Evolutionary conservation across 2,888 invertebrate genomes (phyloP).

Genomic region (Sepiola atlantica): DNA sequence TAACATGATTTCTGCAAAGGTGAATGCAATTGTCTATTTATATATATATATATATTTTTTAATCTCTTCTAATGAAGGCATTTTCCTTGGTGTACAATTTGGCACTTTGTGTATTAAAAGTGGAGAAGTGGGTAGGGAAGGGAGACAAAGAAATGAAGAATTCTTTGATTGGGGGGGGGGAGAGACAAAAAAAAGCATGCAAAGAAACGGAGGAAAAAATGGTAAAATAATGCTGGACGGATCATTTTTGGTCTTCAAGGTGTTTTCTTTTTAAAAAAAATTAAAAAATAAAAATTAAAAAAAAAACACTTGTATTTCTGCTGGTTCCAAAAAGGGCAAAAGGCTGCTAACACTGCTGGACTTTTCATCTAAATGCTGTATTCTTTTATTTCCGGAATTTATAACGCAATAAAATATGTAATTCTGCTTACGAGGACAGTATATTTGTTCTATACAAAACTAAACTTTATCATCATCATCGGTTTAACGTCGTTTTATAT

Average conservation of each 20-base stretch:
- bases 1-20: background rate
- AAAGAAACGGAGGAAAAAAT: background rate
- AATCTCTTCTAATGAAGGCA: slow-evolving; percentile 11
- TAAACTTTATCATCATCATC: too few relatives aligned
- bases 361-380: background rate
- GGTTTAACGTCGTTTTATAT: too few relatives aligned
- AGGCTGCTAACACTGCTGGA: background rate
- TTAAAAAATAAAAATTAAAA: too few relatives aligned
- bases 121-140: background rate
- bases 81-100: background rate
- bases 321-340: background rate
- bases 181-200: background rate
- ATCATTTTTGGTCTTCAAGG: background rate
- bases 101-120: background rate
- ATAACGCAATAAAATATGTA: too few relatives aligned
- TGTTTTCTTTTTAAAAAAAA: background rate
- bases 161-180: background rate
- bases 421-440: too few relatives aligned
- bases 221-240: background rate
- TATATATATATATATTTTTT: background rate
- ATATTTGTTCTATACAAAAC: too few relatives aligned
- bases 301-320: background rate
- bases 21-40: background rate
- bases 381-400: too few relatives aligned
- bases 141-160: background rate